Base-by-base conservation (phyloP, 1,140 invertebrate genomes). In the Dysdera silvatica region DNA sequence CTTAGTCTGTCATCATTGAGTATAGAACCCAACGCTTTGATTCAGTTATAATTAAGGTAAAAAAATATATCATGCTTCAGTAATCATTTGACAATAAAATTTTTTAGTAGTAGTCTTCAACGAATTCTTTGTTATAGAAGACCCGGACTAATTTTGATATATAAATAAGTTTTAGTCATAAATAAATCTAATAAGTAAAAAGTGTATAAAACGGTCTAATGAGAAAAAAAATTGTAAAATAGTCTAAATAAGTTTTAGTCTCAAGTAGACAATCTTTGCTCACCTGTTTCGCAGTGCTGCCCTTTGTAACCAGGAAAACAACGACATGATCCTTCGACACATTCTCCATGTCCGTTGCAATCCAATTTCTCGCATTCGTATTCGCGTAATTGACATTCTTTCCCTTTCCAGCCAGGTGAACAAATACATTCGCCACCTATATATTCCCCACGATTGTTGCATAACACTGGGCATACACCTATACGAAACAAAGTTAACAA, bases 391-490 rank as follows among this genome's bases (percentile, higher is more conserved):
- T 95, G 91, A 77, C 96, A 99, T 79, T 97, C 93, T n/a, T 85
- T 82, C 31, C 95, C 95, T 79, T 96, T 96, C 89, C 90, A 98
- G 31, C 94, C 94, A 70, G 91, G 87, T 74, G 94, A 89, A 77
- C 96, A 99, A 71, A 93, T 87, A 78, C 96, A 99, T 65, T 91
- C 79, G 14, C 95, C 95, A 43, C 91, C 91, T 20, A 91, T 87
- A 74, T 97, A 98, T 70, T 91, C 86, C 24, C 96, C 96, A 73
- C 98, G 92, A 61, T 89, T 91, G 62, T 90, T 94, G 79, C 96
- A 99, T 53, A 98, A 80, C 3, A 96, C 89, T 32, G 95, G 95
- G 79, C 95, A 99, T 18, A 95, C 85, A 78, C 90, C 86, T 87
- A 72, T 60, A 78, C 73, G 76, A 78, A 73, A 77, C 71, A 68